Conservation (phyloP, 2,113 vertebrate species). For the Theristicus caerulescens region DNA sequence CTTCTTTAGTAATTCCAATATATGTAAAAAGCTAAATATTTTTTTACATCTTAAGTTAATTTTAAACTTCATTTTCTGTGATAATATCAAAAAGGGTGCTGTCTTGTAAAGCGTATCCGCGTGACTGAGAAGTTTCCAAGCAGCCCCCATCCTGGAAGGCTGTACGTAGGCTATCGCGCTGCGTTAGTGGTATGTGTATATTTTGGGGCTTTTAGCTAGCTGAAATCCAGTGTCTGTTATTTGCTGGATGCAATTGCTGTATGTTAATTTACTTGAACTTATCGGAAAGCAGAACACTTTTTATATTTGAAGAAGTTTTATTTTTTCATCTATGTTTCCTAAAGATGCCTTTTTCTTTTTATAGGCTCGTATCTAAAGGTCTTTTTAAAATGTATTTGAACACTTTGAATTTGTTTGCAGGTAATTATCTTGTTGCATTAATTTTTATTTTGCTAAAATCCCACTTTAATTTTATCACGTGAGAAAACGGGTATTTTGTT, state of each 20-base stretch:
- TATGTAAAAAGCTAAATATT: constrained; percentile 20
- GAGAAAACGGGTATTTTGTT: constrained; percentile 41
- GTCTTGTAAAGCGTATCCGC: neutral
- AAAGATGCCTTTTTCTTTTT: constrained; percentile 54
- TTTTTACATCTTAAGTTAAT: constrained; percentile 56
- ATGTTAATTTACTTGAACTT: constrained; percentile 76
- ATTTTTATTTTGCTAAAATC: constrained; percentile 7
- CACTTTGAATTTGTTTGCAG: constrained; percentile 38
- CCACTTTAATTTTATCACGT: constrained; percentile 44
- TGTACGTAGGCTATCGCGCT: constrained; percentile 40
- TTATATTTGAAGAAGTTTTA: constrained; percentile 69
- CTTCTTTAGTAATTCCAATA: constrained; percentile 62
- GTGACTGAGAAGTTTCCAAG: neutral
- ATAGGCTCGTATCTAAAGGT: constrained; percentile 30
- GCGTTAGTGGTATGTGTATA: constrained; percentile 83
- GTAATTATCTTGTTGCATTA: neutral
- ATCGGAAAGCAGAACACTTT: constrained; percentile 54
- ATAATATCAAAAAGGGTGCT: constrained; percentile 60
- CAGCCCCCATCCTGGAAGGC: constrained; percentile 35
- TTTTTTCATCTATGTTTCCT: constrained; percentile 69
- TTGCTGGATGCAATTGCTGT: constrained; percentile 34
- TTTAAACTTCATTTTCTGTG: constrained; percentile 54
- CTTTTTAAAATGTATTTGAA: constrained; percentile 44
- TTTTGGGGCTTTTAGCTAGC: constrained; percentile 74
- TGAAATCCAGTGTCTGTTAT: constrained; percentile 36